phyloP scores from a whole-genome alignment of 2,113 vertebrate genomes.

The Heliornis fulica region DNA sequence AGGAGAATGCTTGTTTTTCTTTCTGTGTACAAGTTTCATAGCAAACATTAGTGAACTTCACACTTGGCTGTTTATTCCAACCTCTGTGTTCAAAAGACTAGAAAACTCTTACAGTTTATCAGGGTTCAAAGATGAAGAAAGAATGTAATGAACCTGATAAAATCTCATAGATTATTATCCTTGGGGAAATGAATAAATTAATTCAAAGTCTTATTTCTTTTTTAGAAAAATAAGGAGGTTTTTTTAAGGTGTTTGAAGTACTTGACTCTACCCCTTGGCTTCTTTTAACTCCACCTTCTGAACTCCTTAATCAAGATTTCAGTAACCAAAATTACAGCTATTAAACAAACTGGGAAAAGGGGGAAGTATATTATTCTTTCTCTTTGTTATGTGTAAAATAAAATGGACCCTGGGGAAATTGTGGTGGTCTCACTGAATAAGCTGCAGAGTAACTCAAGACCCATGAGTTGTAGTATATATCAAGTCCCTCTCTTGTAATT shows the following conservation, averaged over 20 bases:
- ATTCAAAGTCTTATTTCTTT: not conserved
- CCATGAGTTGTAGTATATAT: not conserved
- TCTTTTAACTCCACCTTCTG: conserved; percentile 2
- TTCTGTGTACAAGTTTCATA: not conserved
- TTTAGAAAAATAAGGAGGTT: not conserved
- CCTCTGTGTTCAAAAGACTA: not conserved
- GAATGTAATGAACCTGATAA: conserved; percentile 6
- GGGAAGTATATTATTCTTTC: not conserved
- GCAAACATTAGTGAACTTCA: not conserved
- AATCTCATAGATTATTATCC: not conserved
- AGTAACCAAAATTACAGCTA: conserved; percentile 7
- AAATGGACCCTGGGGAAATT: not conserved
- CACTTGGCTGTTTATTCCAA: not conserved
- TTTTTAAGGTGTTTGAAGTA: conserved; percentile 14
- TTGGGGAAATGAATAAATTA: not conserved
- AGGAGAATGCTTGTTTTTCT: not conserved
- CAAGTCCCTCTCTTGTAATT: not conserved
- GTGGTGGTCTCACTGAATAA: not conserved
- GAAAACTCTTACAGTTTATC: not conserved
- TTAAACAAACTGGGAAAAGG: not conserved
- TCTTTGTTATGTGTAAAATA: not conserved
- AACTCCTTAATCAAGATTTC: conserved; percentile 17
- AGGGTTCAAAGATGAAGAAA: not conserved
- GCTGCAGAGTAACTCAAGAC: not conserved
- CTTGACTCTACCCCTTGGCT: not conserved